Evolutionary conservation across 2,888 invertebrate genomes (phyloP).

Genomic region (Ennomos fuscantarius): DNA sequence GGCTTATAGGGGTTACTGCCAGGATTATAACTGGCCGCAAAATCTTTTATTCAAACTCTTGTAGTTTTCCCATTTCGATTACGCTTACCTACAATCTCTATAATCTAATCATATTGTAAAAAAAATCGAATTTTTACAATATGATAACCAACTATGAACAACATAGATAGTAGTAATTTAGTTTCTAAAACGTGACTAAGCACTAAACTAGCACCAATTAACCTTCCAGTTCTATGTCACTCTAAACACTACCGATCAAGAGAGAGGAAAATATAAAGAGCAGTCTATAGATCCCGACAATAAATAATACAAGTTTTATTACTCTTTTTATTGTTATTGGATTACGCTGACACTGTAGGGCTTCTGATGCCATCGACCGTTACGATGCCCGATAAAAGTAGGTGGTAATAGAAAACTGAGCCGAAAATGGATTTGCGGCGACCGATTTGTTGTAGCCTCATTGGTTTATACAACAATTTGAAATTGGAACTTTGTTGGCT

Average conservation of each 20-base stretch:
- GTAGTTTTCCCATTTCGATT: too few relatives aligned
- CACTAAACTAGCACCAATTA: not conserved
- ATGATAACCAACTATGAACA: too few relatives aligned
- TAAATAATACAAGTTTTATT: constrained; percentile 78
- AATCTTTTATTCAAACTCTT: too few relatives aligned
- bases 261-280: constrained; percentile 23
- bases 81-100: too few relatives aligned
- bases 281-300: constrained; percentile 52
- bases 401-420: constrained; percentile 52
- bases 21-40: too few relatives aligned
- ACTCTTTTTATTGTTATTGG: constrained; percentile 77
- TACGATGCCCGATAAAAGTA: constrained; percentile 60
- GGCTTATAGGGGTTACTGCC: too few relatives aligned
- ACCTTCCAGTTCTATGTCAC: not conserved
- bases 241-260: not conserved
- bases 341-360: constrained; percentile 61
- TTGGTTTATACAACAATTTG: constrained; percentile 1
- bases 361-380: constrained; percentile 58
- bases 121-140: too few relatives aligned
- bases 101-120: too few relatives aligned
- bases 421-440: constrained; percentile 42
- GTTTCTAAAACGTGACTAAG: too few relatives aligned
- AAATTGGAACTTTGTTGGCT: not conserved
- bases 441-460: constrained; percentile 22
- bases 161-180: too few relatives aligned